Conservation (phyloP, 2,113 vertebrate genomes). For the Plotosus lineatus region DNA sequence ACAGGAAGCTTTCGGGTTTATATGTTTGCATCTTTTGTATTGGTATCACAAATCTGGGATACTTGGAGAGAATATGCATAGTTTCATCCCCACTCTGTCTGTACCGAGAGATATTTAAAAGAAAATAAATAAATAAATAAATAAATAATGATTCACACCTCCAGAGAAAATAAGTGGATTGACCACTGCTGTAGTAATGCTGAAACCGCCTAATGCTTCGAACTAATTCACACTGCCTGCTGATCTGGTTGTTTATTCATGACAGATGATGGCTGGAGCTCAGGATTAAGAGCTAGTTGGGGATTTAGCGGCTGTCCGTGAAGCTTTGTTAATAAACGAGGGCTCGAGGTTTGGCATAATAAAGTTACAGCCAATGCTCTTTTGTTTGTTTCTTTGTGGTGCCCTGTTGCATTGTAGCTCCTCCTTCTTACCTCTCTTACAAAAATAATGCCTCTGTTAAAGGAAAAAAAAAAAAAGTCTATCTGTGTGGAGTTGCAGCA, state of each 20-base stretch:
- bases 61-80: not conserved
- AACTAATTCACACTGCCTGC: slow-evolving; percentile 36
- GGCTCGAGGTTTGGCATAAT: slow-evolving; percentile 40
- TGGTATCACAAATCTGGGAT: not conserved
- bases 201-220: slow-evolving; percentile 19
- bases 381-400: slow-evolving; percentile 31
- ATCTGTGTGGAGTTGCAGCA: slow-evolving; percentile 10
- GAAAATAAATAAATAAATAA: not conserved
- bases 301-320: slow-evolving; percentile 32
- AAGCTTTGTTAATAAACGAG: slow-evolving; percentile 40
- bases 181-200: slow-evolving; percentile 1
- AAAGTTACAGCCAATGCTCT: slow-evolving; percentile 37
- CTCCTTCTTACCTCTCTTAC: not conserved
- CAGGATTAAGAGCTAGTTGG: slow-evolving; percentile 48
- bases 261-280: slow-evolving; percentile 49
- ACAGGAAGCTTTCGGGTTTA: slow-evolving; percentile 51
- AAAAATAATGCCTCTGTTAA: slow-evolving; percentile 28
- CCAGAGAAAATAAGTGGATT: slow-evolving; percentile 43
- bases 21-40: slow-evolving; percentile 1
- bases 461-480: slow-evolving; percentile 22
- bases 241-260: slow-evolving; percentile 48
- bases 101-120: not conserved
- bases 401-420: slow-evolving; percentile 40
- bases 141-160: not conserved
- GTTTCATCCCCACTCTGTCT: not conserved